These are phyloP conservation scores for Sinotaia quadrata DNA, from an alignment of 2,888 invertebrate genomes.

Conservation along the genomic window DNA sequence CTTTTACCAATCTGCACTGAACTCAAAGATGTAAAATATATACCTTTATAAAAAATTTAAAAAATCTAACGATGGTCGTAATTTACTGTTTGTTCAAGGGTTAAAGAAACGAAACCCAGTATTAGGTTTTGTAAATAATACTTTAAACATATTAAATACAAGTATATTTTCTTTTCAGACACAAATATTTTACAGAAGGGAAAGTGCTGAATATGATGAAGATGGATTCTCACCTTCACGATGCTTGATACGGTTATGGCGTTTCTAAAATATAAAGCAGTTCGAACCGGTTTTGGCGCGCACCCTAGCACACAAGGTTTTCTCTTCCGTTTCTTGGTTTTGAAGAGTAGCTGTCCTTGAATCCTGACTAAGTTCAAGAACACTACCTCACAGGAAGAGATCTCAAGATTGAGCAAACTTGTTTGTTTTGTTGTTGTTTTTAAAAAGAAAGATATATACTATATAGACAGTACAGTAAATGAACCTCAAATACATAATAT, in stretches of 20 bases:
- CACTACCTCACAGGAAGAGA: too few species aligned
- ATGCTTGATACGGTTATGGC: neutral
- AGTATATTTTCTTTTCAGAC: neutral
- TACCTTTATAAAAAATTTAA: too few species aligned
- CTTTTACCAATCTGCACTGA: too few species aligned
- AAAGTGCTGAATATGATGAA: neutral
- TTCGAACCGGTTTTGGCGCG: constrained; percentile 46
- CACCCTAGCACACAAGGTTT: constrained; percentile 10
- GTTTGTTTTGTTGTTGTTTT: too few species aligned
- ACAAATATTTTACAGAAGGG: neutral
- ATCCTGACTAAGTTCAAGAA: too few species aligned
- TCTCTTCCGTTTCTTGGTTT: constrained; percentile 9
- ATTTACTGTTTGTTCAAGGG: too few species aligned
- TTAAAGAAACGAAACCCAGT: neutral
- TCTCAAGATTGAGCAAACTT: too few species aligned
- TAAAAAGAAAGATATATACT: too few species aligned
- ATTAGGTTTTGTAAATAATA: neutral
- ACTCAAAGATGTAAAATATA: too few species aligned
- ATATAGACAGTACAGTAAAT: too few species aligned
- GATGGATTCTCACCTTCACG: constrained; percentile 9
- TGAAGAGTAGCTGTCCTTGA: constrained; percentile 6
- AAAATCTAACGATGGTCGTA: too few species aligned
- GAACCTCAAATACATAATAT: too few species aligned
- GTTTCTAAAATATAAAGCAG: constrained; percentile 37
- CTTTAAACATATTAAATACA: neutral